Conservation (phyloP, 2,797 vertebrate species). For the Ispidina picta region DNA sequence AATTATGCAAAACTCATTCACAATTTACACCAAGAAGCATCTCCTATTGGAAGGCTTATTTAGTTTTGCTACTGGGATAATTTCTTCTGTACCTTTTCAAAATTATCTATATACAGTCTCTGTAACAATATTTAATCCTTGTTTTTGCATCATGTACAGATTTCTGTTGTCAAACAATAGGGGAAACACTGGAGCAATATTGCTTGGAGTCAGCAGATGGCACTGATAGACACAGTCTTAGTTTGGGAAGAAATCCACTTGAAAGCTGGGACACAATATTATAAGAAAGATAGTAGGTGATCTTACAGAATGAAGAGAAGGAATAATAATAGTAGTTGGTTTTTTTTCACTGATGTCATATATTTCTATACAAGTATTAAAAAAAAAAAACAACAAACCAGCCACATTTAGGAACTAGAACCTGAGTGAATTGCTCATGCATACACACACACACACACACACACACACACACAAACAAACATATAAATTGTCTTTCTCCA, state of each 20-base stretch:
- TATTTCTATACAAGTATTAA: neutral
- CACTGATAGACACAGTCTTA: constrained; percentile 2
- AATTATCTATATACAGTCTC: neutral
- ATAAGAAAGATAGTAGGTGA: neutral
- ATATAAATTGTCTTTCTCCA: neutral
- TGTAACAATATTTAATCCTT: neutral
- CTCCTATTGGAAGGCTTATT: neutral
- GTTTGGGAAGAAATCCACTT: neutral
- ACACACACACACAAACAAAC: too few species aligned
- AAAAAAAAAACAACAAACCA: neutral
- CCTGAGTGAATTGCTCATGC: neutral
- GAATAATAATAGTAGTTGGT: neutral
- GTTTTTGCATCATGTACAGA: neutral
- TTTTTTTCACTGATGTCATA: neutral
- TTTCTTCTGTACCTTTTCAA: neutral
- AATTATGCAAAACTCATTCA: neutral
- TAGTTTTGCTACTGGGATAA: neutral
- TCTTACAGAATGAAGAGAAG: neutral
- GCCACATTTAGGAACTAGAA: neutral
- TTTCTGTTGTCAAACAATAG: neutral
- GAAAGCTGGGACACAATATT: neutral
- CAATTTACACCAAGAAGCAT: neutral
- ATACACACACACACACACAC: too few species aligned
- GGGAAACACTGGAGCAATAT: neutral
- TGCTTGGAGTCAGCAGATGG: constrained; percentile 42